These are phyloP conservation scores for Nemapogon koenigi DNA, from an alignment of 2,888 invertebrate species.

Conservation along the genomic window DNA sequence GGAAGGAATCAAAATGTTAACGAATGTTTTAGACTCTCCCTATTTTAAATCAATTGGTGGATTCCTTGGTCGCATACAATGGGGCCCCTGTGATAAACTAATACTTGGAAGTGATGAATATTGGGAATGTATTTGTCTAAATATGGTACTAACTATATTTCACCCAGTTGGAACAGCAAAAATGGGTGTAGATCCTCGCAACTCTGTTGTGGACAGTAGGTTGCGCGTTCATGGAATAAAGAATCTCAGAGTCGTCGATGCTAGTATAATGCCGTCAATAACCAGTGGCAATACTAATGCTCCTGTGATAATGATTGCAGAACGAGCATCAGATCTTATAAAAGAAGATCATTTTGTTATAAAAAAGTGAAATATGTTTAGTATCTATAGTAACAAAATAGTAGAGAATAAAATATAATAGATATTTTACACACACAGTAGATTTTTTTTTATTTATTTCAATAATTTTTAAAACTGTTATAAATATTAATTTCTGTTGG, in stretches of 20 bases:
- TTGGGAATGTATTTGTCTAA: slow-evolving; percentile 46
- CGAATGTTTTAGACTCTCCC: slow-evolving; percentile 25
- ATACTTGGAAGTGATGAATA: slow-evolving; percentile 27
- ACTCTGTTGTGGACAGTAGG: slow-evolving; percentile 29
- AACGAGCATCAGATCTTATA: slow-evolving; percentile 80
- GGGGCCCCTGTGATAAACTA: slow-evolving; percentile 26
- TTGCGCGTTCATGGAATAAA: slow-evolving; percentile 71
- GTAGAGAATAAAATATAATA: too few species aligned
- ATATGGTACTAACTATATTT: slow-evolving; percentile 57
- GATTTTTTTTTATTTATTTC: too few species aligned
- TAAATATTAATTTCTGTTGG: too few species aligned
- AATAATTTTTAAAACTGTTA: too few species aligned
- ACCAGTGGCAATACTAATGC: slow-evolving; percentile 80
- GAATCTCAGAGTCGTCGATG: slow-evolving; percentile 74
- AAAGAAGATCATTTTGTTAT: slow-evolving; percentile 62
- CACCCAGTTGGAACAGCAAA: slow-evolving; percentile 72
- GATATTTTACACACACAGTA: too few species aligned
- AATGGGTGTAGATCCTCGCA: slow-evolving; percentile 63
- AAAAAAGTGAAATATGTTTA: too few species aligned
- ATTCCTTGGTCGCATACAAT: slow-evolving; percentile 26
- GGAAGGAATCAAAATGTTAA: slow-evolving; percentile 29
- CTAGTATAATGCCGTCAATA: slow-evolving; percentile 77
- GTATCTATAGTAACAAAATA: too few species aligned
- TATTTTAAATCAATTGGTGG: slow-evolving; percentile 30
- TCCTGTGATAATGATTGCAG: slow-evolving; percentile 79